Evolutionary conservation across 2,888 invertebrate genomes (phyloP).

Genomic region (Micropterix aruncella): DNA sequence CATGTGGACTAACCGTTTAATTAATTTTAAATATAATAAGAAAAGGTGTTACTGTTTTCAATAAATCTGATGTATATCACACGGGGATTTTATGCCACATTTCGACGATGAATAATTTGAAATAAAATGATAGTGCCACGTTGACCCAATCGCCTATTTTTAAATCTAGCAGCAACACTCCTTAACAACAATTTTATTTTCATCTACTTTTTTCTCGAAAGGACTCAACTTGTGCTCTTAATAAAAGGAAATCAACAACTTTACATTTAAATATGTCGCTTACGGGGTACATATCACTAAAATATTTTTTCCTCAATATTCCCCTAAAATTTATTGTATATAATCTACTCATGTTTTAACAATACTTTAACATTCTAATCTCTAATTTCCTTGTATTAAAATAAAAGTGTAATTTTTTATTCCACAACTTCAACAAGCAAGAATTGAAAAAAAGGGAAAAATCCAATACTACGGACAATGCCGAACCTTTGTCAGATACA

Average conservation of each 20-base stretch:
- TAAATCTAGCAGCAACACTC: background rate
- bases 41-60: no score
- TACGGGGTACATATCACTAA: background rate
- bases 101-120: background rate
- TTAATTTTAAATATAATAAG: background rate
- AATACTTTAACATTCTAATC: background rate
- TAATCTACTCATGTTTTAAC: background rate
- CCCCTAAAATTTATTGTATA: background rate
- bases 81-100: background rate
- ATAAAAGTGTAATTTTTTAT: background rate
- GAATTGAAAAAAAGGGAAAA: background rate
- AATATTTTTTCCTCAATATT: background rate
- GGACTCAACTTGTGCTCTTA: background rate
- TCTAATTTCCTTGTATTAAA: background rate
- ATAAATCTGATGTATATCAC: no score
- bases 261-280: background rate
- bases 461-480: no score
- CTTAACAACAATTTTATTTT: background rate
- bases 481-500: no score
- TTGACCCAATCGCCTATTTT: background rate
- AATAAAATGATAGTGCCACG: background rate
- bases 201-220: background rate
- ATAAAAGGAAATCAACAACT: background rate
- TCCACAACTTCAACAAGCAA: background rate
- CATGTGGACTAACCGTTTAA: background rate